A percentile compares a stretch with the other conserved stretches of the same genome.
phyloP scores from a whole-genome alignment of 2,113 vertebrate species.

The Salvelinus fontinalis region DNA sequence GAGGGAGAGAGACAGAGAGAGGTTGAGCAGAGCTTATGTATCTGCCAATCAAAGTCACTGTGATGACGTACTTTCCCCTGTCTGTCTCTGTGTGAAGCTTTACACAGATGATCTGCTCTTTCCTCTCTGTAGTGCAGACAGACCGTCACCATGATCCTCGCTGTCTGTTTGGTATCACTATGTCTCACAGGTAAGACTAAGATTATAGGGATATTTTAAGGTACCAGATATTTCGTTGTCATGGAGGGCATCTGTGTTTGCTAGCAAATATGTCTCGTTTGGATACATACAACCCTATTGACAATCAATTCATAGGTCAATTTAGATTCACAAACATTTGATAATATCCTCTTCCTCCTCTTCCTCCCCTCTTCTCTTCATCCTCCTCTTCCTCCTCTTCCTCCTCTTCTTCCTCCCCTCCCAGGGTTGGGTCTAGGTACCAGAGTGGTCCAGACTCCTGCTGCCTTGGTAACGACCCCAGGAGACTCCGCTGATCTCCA shows the following conservation, averaged over 20 bases:
- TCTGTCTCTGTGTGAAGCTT: not conserved
- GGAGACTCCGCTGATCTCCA: not conserved
- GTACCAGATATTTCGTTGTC: not conserved
- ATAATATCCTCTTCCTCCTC: not conserved
- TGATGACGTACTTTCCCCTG: not conserved
- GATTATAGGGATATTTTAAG: not conserved
- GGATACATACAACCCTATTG: not conserved
- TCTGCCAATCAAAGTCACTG: not conserved
- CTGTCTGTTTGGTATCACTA: not conserved
- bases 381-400: not conserved
- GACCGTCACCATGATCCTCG: not conserved
- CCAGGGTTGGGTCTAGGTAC: not conserved
- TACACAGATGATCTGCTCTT: not conserved
- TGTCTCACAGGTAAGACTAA: not conserved
- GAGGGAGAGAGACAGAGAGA: not conserved
- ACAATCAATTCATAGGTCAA: not conserved
- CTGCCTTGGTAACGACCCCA: not conserved
- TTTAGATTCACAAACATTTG: not conserved
- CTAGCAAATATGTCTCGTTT: not conserved
- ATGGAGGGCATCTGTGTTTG: not conserved
- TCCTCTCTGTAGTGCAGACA: not conserved
- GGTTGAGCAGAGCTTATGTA: not conserved
- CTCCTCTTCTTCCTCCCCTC: not conserved
- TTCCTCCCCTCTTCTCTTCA: not conserved
- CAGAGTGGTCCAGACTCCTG: not conserved